Percentiles rank a stretch among this genome's conserved stretches.
These are phyloP conservation scores for Yponomeuta evonymella DNA, from an alignment of 2,888 invertebrate genomes.

Conservation along the genomic window DNA sequence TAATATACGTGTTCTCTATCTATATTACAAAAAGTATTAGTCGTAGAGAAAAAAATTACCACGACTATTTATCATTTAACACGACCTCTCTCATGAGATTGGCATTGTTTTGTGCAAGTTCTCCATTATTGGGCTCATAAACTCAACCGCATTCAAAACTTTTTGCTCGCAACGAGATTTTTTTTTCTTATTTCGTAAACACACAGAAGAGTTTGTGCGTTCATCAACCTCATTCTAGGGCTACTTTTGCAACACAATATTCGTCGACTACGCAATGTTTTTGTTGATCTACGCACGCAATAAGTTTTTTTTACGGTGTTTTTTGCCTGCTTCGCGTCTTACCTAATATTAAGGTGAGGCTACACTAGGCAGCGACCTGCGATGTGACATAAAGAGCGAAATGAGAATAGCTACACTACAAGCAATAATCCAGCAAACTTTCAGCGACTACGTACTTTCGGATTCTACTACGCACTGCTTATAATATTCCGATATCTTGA, in stretches of 20 bases:
- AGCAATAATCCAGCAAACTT: too few species aligned
- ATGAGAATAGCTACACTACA: neutral
- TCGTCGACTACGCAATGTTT: conserved; percentile 34
- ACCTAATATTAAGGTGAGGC: too few species aligned
- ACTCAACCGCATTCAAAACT: neutral
- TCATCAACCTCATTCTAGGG: conserved; percentile 2
- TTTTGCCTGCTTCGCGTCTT: neutral
- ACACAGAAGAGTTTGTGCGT: neutral
- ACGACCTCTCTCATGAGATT: too few species aligned
- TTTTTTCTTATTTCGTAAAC: neutral
- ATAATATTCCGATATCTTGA: too few species aligned
- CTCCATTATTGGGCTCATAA: too few species aligned
- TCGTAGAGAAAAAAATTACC: too few species aligned
- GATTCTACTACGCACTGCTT: too few species aligned
- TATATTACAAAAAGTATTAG: too few species aligned
- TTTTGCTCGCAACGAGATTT: neutral
- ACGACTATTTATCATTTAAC: too few species aligned
- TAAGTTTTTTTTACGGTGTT: neutral
- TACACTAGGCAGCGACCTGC: neutral
- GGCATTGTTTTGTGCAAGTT: too few species aligned
- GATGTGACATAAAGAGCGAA: neutral
- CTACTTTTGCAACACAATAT: conserved; percentile 21
- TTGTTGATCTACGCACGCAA: conserved; percentile 34
- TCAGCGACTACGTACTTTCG: too few species aligned
- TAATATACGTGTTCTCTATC: too few species aligned